Base-by-base conservation (phyloP, 2,888 invertebrate species). In the Acheta domesticus region DNA sequence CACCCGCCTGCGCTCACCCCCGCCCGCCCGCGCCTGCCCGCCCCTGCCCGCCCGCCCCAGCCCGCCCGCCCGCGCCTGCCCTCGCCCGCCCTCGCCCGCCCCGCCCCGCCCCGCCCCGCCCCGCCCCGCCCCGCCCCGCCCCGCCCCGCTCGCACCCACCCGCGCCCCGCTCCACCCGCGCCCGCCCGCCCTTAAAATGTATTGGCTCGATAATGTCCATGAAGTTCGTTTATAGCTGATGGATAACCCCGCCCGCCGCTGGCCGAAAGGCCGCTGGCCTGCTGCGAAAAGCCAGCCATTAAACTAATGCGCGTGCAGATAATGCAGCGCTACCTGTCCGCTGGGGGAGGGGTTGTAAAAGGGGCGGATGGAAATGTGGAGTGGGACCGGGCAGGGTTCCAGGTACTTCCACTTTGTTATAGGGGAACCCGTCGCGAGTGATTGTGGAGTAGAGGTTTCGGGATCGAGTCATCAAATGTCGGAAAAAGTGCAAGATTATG, bases 161-260 rank as follows among this genome's bases (percentile, higher is more conserved):
- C 23, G 23, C 23, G n/a, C 23, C 2, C 23, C 2, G 2, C 23
- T 3, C 23, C 23, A 2, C 23, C 23, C 23, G 23, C 3, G 2
- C 62, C 11, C 62, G n/a, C 62, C 16, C 14, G 62, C 62, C 62
- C n/a, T 62, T 62, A 62, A 62, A 62, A 62, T 62, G 62, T 12
- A 62, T 62, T 16, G 62, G 62, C 62, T 62, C 62, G 62, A 62
- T 62, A 62, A 62, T 62, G 62, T 62, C 62, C 62, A n/a, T 62
- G 62, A 62, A 62, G 62, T 62, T 62, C 62, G 62, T 62, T 62
- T 62, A 62, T 62, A 62, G 62, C 62, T 62, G 62, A 62, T 62
- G 62, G 62, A 62, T 62, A 62, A 62, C 14, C 62, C 62, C n/a
- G 14, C 62, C 16, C 62, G 62, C n/a, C 62, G 62, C 62, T 62